Evolutionary conservation across 2,888 invertebrate genomes (phyloP), one percentile per base, ranked within the genome.

Genomic region (Exocentrus adspersus): DNA sequence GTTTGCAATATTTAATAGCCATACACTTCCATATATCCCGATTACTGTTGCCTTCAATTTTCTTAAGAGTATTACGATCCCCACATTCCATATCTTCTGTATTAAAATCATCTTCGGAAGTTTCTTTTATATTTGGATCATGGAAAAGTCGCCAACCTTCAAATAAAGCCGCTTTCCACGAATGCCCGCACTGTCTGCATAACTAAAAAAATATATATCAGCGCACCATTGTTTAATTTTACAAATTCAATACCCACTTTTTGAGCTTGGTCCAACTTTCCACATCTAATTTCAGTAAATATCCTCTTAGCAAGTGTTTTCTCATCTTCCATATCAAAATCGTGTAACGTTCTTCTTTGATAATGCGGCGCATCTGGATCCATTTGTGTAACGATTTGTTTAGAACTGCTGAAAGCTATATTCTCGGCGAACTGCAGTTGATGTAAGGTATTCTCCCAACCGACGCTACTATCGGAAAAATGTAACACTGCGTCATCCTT

Each of bases 371-470:
- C 96, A 87, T 97, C 97, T 0, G 97, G 97, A 83, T 97, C 96
- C 79, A 95, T 52, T 12, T 53, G 59, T 21, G 88, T 86, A 0
- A 94, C 88, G 51, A 90, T 84, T 46, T 86, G 84, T 12, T 85
- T 83, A 0, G 85, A 82, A 48, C 87, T 87, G 1, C 84, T 82
- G 74, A 90, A 90, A 1, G 87, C 86, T 17, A 88, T 87, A 2
- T 85, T 85, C 42, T 84, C 82, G n/a, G 81, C 80, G 32, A 83
- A 83, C 71, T 85, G 83, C 64, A 91, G 84, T 74, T 92, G 90
- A 81, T 94, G 93, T 16, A 96, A 84, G 1, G 96, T 95, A 79
- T 97, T 96, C 80, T 95, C 94, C 95, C 96, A 96, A 24, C 93
- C 92, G 46, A 94, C 87, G 56, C 92, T 90, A 74, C 87, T 87